Evolutionary conservation across 2,113 vertebrate species (phyloP).

Genomic region (Pachycephala philippinensis): DNA sequence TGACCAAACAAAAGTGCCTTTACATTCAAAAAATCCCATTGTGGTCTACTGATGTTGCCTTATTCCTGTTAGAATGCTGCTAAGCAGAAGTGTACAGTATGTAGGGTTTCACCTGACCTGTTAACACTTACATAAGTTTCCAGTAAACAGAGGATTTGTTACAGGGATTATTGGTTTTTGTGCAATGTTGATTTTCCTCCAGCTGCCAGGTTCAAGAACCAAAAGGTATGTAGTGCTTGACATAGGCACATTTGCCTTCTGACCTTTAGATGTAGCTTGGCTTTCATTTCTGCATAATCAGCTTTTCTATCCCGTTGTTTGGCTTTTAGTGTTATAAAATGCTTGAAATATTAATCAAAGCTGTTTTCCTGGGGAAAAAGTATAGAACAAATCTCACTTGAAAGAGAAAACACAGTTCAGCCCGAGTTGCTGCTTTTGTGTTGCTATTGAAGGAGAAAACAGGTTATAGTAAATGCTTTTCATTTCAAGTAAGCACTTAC

Average conservation of each 20-base stretch:
- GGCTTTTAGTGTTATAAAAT: neutral
- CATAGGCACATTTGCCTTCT: neutral
- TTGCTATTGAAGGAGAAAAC: neutral
- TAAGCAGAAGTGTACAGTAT: neutral
- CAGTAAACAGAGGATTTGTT: neutral
- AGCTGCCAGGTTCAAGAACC: neutral
- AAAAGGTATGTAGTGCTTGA: neutral
- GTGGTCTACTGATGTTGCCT: neutral
- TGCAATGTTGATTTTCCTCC: neutral
- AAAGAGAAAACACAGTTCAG: neutral
- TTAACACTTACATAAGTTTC: neutral
- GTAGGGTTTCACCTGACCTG: neutral
- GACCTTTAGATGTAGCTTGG: conserved; percentile 10
- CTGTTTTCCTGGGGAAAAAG: neutral
- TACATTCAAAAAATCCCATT: neutral
- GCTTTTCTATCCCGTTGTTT: neutral
- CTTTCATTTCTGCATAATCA: conserved; percentile 7
- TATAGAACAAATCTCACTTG: neutral
- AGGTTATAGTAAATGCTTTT: neutral
- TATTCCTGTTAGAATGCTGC: neutral
- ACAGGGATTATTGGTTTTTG: neutral
- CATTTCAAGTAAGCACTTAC: neutral
- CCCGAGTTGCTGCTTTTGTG: neutral
- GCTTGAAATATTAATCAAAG: conserved; percentile 36
- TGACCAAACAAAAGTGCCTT: neutral